Evolutionary conservation across 2,113 vertebrate genomes (phyloP).

Genomic region (Shinisaurus crocodilurus): DNA sequence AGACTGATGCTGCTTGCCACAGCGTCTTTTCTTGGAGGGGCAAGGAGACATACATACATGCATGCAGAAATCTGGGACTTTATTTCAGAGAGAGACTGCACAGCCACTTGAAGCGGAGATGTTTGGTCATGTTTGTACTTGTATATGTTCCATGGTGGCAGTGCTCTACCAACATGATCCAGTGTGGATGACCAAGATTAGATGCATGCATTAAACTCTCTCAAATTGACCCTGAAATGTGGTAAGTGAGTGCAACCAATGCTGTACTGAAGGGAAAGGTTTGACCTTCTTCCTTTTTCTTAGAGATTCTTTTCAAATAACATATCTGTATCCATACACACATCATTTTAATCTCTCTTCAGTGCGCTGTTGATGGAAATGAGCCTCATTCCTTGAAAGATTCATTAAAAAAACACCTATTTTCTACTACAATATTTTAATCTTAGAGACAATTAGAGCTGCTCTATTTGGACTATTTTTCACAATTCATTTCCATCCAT

Average conservation of each 20-base stretch:
- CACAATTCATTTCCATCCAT: constrained; percentile 59
- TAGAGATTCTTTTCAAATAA: background rate
- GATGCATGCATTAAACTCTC: background rate
- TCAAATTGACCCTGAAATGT: constrained; percentile 2
- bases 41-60: background rate
- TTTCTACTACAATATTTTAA: constrained; percentile 28
- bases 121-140: background rate
- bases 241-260: background rate
- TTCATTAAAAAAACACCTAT: constrained; percentile 26
- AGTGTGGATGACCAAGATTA: background rate
- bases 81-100: background rate
- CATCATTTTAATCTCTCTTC: background rate
- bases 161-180: background rate
- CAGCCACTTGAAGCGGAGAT: background rate
- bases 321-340: background rate
- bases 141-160: background rate
- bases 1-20: too few species aligned
- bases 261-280: background rate
- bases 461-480: constrained; percentile 33
- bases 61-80: background rate
- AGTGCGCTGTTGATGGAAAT: constrained; percentile 14
- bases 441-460: constrained; percentile 55
- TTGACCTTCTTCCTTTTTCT: background rate
- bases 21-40: too few species aligned
- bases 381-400: constrained; percentile 44